These are phyloP conservation scores for Oxyura jamaicensis DNA, from an alignment of 2,113 vertebrate species.

Conservation along the genomic window DNA sequence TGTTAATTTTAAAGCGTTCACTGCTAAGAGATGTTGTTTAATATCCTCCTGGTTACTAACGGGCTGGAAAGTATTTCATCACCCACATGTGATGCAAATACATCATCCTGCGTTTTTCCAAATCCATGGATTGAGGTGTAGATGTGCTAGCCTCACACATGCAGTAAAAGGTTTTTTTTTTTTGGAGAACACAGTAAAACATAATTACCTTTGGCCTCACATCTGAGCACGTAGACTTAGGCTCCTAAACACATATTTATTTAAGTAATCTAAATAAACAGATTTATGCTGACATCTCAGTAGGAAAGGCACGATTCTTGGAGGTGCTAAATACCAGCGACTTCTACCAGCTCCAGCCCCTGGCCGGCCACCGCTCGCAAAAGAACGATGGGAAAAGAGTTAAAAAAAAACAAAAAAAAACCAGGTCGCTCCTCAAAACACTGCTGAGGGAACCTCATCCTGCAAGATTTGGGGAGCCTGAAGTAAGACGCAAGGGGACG, in stretches of 20 bases:
- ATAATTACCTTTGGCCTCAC: conserved; percentile 63
- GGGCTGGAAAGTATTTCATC: conserved; percentile 68
- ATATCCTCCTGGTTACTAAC: conserved; percentile 62
- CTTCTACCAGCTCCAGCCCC: conserved; percentile 9
- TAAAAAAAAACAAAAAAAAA: background rate
- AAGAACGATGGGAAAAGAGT: background rate
- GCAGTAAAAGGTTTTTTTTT: conserved; percentile 26
- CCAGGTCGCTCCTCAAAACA: background rate
- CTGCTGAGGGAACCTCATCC: background rate
- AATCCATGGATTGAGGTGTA: conserved; percentile 36
- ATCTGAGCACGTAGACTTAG: conserved; percentile 49
- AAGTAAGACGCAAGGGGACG: background rate
- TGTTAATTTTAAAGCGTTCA: conserved; percentile 35
- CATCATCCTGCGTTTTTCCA: conserved; percentile 52
- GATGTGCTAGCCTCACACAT: conserved; percentile 55
- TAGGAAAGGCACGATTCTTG: conserved; percentile 34
- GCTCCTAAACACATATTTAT: conserved; percentile 68
- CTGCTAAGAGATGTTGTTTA: conserved; percentile 53
- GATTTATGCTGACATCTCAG: conserved; percentile 62
- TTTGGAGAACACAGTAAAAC: conserved; percentile 44
- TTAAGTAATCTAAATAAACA: conserved; percentile 69
- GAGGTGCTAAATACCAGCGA: conserved; percentile 36
- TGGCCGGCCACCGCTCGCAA: background rate
- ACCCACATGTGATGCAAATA: conserved; percentile 65
- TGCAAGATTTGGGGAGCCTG: background rate